Evolutionary conservation across 2,888 invertebrate species (phyloP), one percentile per base, ranked within the genome.

Genomic region (Pachymerium ferrugineum): DNA sequence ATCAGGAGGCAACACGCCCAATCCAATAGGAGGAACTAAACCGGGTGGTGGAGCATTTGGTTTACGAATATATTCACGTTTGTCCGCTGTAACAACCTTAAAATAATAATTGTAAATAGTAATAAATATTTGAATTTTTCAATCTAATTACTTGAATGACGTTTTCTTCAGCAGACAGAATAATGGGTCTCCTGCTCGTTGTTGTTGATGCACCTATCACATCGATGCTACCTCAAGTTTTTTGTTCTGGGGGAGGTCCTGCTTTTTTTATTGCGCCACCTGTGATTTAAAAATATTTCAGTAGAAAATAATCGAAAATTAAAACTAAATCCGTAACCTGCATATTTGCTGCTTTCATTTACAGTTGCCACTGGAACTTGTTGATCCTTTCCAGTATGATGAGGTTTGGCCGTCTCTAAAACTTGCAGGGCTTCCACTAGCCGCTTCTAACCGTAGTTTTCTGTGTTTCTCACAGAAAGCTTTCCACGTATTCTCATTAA

Each of bases 401-500:
- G 71, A 22, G 42, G 42, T 10, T 35, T 67, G 8, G 30, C 75
- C 94, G 87, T 87, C 91, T 86, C 80, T 92, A 91, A n/a, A 81
- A 30, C 30, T 19, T 93, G 94, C 10, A 93, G 86, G 81, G 4
- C 70, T 19, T n/a, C 70, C 74, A 19, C 72, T 73, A 35, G 72
- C 35, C 3, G 77, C 77, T 30, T 83, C 83, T 3, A 76, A 68
- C 16, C 86, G 79, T 31, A 86, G 78, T 73, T 83, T 81, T 75
- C 83, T 81, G 79, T 87, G 87, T 76, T 85, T 82, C 73, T 98
- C 97, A 83, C 98, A 98, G 83, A 99, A 99, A 3, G 94, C 91
- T 77, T 93, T 89, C 99, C 99, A 99, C 0, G 98, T 96, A 78
- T n/a, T n/a, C n/a, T n/a, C n/a, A n/a, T n/a, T n/a, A n/a, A 99